Conservation (phyloP, 2,888 invertebrate genomes). For the Ariolimax columbianus region DNA sequence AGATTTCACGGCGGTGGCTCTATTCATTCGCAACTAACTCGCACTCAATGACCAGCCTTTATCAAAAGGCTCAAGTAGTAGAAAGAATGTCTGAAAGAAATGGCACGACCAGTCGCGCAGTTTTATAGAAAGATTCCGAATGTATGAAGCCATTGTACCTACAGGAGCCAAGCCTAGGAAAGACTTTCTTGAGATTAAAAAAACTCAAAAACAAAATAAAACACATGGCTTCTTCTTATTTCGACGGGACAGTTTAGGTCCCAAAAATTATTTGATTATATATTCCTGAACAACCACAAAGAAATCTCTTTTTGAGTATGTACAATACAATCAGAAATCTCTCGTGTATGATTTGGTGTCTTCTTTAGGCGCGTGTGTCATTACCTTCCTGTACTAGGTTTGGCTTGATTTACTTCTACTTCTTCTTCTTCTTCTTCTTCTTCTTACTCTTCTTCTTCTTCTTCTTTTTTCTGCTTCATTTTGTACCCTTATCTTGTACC, state of each 20-base stretch:
- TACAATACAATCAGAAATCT: too few species aligned
- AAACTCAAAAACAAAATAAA: not conserved
- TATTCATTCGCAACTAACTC: not conserved
- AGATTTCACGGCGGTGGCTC: not conserved
- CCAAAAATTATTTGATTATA: not conserved
- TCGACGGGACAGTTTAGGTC: not conserved
- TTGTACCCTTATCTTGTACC: too few species aligned
- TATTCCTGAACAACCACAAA: too few species aligned
- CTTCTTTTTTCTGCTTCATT: too few species aligned
- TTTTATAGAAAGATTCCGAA: not conserved
- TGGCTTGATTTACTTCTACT: too few species aligned
- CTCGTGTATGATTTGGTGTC: too few species aligned
- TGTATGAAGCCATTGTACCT: not conserved
- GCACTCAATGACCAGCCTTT: not conserved
- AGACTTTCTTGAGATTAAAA: not conserved
- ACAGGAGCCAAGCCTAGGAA: not conserved
- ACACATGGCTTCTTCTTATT: not conserved
- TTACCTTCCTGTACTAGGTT: too few species aligned
- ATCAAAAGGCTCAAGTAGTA: not conserved
- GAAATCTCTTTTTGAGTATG: too few species aligned
- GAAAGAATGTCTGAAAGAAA: not conserved
- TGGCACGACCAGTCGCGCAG: too few species aligned
- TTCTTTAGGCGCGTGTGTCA: too few species aligned
- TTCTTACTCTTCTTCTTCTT: too few species aligned
- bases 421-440: too few species aligned